Conservation (phyloP, 35 echinoderm and acorn worm genomes). For the Strongylocentrotus purpuratus region DNA sequence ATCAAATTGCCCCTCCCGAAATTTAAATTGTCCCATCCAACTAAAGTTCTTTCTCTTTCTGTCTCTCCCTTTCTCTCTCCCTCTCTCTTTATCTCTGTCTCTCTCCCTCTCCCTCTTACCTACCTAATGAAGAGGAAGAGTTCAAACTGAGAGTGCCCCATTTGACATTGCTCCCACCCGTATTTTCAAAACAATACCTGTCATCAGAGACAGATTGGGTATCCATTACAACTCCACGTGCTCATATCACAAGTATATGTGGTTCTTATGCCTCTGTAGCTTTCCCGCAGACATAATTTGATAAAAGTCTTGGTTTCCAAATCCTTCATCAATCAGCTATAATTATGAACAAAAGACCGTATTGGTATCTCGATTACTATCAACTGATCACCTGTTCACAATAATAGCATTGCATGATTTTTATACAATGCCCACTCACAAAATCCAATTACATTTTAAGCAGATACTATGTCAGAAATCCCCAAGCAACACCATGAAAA, state of each 20-base stretch:
- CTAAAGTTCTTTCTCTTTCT: not conserved
- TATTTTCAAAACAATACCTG: not conserved
- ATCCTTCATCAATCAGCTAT: no score
- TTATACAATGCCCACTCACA: no score
- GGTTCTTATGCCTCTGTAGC: not conserved
- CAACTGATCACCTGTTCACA: no score
- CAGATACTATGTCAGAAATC: no score
- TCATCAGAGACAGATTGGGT: not conserved
- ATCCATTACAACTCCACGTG: not conserved
- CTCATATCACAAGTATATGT: not conserved
- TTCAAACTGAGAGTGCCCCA: not conserved
- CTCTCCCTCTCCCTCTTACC: not conserved
- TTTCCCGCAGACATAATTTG: no score
- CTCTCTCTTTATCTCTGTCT: not conserved
- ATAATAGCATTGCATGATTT: no score
- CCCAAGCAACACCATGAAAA: no score
- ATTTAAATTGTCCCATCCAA: not conserved
- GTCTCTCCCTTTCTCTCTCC: not conserved
- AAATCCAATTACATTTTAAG: no score
- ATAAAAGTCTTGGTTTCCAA: no score
- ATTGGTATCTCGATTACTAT: no score
- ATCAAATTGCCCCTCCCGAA: not conserved
- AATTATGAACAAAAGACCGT: no score
- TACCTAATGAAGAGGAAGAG: no score
- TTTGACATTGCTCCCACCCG: not conserved